Evolutionary conservation across 2,888 invertebrate species (phyloP), one percentile per base, ranked within the genome.

Genomic region (Lordiphosa fenestrarum): DNA sequence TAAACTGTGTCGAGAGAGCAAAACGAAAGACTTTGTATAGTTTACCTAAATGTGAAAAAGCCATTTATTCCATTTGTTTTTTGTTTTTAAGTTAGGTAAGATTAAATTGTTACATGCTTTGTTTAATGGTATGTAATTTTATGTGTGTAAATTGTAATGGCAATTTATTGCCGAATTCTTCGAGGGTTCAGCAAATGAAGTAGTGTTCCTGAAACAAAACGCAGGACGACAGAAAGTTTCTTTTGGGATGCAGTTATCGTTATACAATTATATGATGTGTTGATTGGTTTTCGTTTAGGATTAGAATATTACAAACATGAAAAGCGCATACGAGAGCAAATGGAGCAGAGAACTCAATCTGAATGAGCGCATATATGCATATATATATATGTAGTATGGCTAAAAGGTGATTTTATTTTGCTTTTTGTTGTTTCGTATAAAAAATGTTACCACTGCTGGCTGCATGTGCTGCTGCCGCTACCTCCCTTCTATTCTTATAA

Each of bases 301-400:
- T 73, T 73, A 73, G 71, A 73, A 66, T 69, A 71, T 62, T 66
- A 73, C 74, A 62, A 73, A 73, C 74, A 73, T 73, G 74, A 66
- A 73, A 71, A 71, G 71, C 71, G 71, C 74, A 53, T 62, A 73
- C 66, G 53, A 66, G 74, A 71, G 71, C 71, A 66, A 69, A 68
- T 69, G 58, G 71, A 62, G 62, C 57, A 66, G 38, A 62, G 63
- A 48, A 23, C 38, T 21, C 19, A 21, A 23, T 23, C 36, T 37
- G 38, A 37, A 49, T 38, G 38, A 49, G 37, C 37, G 38, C 54
- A 55, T 51, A 53, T 70, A 19, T 53, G 30, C 66, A 60, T 49
- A 41, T 57, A 55, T 51, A 53, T 53, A 38, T 53, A n/a, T 38
- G 62, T 35, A 21, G 13, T 73, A 71, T 71, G 73, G 73, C 74